Evolutionary conservation across 2,888 invertebrate species (phyloP), one percentile per base, ranked within the genome.

Genomic region (Digitonthophagus gazella): DNA sequence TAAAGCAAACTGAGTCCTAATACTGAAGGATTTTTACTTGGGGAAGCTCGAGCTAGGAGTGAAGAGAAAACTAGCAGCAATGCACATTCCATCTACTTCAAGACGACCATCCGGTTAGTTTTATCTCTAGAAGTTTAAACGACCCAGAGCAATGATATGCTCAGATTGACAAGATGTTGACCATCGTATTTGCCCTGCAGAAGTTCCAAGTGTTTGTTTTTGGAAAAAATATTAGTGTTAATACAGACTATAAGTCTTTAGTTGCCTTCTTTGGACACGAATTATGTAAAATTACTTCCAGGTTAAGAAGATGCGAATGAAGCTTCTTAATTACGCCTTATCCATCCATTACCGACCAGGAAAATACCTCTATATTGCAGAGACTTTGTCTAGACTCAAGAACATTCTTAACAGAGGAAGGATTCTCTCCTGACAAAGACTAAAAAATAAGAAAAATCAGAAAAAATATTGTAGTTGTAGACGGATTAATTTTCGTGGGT

Each of bases 71-170:
- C n/a, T n/a, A n/a, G n/a, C n/a, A n/a, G n/a, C n/a, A n/a, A n/a
- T n/a, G n/a, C n/a, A n/a, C n/a, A n/a, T n/a, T n/a, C n/a, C n/a
- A n/a, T n/a, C n/a, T n/a, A 11, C 15, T 81, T 8, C 81, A 82
- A 69, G 69, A 77, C 16, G 76, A 74, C 2, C 70, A 74, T 22
- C 79, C 79, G 15, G 74, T 80, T 11, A 76, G 76, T n/a, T n/a
- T n/a, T n/a, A n/a, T n/a, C n/a, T n/a, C n/a, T n/a, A n/a, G n/a
- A 81, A 76, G 73, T 78, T 79, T 3, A 80, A 79, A 20, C 65
- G 78, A 66, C 15, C 6, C 61, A 11, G 20, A 19, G 18, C 15
- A 61, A 5, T 5, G 61, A 5, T 69, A 67, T 15, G 67, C 71
- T 4, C 71, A 69, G 19, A 71, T 71, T 1, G 63, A 71, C 44